These are phyloP conservation scores for Beroe ovata DNA, from an alignment of 37 sponge, comb jelly and placozoan species.

Conservation along the genomic window DNA sequence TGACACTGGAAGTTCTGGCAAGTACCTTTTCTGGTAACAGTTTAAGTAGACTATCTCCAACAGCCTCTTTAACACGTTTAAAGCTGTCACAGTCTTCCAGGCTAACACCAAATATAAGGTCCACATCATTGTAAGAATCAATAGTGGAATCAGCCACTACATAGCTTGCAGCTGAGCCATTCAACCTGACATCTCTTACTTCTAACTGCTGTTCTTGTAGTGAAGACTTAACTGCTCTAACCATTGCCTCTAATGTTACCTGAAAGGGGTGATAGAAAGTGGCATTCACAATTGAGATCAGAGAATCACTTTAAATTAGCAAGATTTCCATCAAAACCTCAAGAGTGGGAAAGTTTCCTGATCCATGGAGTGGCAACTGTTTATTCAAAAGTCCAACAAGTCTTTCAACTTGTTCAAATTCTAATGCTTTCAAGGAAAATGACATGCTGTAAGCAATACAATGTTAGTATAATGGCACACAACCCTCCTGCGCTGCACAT, in stretches of 20 bases:
- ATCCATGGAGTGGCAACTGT: slow-evolving; percentile 70
- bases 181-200: slow-evolving; percentile 77
- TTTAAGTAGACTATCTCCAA: slow-evolving; percentile 76
- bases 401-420: slow-evolving; percentile 77
- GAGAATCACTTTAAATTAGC: too few species aligned
- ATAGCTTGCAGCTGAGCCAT: slow-evolving; percentile 94
- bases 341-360: slow-evolving; percentile 51
- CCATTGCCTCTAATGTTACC: slow-evolving; percentile 68
- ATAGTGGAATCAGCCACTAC: slow-evolving; percentile 73
- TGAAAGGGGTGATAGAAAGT: too few species aligned
- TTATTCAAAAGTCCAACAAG: slow-evolving; percentile 70
- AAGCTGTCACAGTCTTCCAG: slow-evolving; percentile 72
- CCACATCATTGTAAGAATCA: slow-evolving; percentile 85
- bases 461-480: too few species aligned
- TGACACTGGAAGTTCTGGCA: background rate
- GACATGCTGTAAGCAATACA: too few species aligned
- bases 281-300: too few species aligned
- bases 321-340: too few species aligned
- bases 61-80: slow-evolving; percentile 80
- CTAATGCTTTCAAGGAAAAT: slow-evolving; percentile 65
- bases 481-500: too few species aligned
- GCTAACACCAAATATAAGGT: slow-evolving; percentile 83
- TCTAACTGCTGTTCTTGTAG: slow-evolving; percentile 68
- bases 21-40: slow-evolving; percentile 74
- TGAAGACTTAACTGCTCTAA: slow-evolving; percentile 74